Conservation (phyloP, 2,113 vertebrate genomes). For the Dromas ardeola region DNA sequence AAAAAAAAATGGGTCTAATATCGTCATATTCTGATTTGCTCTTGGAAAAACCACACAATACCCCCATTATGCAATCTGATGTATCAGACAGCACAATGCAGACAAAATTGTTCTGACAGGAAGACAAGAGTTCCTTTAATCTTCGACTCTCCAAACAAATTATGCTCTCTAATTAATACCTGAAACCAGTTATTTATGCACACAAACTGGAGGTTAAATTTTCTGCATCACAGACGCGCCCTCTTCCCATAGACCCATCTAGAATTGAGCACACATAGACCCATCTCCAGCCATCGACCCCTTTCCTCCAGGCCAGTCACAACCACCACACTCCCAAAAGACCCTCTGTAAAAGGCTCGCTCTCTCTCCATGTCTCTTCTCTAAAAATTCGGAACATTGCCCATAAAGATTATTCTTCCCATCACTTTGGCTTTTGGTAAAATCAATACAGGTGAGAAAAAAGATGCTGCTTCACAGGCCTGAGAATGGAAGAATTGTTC, state of each 20-base stretch:
- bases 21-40: not conserved
- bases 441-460: not conserved
- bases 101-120: not conserved
- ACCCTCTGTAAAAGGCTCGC: not conserved
- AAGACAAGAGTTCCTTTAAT: not conserved
- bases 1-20: not conserved
- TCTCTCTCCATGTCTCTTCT: not conserved
- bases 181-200: not conserved
- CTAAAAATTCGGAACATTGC: not conserved
- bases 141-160: not conserved
- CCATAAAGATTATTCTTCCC: not conserved
- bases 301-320: not conserved
- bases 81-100: not conserved
- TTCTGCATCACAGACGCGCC: not conserved
- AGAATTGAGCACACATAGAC: not conserved
- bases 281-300: not conserved
- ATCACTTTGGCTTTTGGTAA: not conserved
- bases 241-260: not conserved
- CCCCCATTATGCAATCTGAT: not conserved
- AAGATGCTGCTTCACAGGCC: not conserved
- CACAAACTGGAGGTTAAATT: not conserved
- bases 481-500: not conserved
- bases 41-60: not conserved
- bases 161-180: slow-evolving; percentile 1
- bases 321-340: not conserved